Percentiles rank a stretch among this genome's conserved stretches.
Conservation (phyloP, 2,888 invertebrate genomes). For the Palloptera scutellata region DNA sequence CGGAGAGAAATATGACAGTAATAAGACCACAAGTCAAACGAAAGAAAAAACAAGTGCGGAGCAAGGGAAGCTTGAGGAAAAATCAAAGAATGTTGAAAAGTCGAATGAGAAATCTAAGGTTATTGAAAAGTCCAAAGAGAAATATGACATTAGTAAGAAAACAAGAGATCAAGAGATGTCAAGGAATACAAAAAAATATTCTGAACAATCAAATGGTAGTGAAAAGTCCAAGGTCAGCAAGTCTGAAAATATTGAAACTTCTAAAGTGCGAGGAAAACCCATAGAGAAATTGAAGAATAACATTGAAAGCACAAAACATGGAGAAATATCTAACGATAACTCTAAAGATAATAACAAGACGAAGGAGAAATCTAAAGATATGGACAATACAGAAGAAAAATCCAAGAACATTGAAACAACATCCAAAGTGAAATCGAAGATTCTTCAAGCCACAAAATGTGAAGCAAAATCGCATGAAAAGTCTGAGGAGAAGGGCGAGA, state of each 20-base stretch:
- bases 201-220: no score
- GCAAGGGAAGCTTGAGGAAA: neutral
- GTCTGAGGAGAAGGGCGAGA: neutral
- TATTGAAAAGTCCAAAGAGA: neutral
- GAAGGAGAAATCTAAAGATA: neutral
- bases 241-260: no score
- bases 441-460: neutral
- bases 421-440: neutral
- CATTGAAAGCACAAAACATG: neutral
- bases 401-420: neutral
- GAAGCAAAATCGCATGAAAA: neutral
- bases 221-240: no score
- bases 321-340: neutral
- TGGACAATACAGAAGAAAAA: neutral
- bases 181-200: no score
- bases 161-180: neutral
- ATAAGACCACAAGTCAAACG: no score
- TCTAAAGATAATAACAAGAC: neutral
- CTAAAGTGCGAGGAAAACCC: neutral
- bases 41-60: neutral
- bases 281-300: neutral
- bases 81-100: neutral
- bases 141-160: neutral
- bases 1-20: no score
- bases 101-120: neutral